Evolutionary conservation across 1,140 invertebrate species (phyloP).

Genomic region (Drosophila cardini): DNA sequence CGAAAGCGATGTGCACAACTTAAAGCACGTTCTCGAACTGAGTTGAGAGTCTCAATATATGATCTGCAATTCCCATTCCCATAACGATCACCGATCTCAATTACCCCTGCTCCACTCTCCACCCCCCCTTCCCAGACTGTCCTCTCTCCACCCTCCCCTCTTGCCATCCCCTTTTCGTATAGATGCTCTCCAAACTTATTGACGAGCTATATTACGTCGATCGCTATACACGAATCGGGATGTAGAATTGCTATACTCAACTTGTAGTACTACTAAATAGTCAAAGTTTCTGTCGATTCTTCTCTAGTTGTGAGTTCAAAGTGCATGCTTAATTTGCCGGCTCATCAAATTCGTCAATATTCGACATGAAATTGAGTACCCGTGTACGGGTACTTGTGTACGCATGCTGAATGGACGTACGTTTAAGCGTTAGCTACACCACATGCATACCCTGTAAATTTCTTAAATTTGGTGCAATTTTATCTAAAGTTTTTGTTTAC

Average conservation of each 20-base stretch:
- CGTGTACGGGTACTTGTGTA: conserved; percentile 5
- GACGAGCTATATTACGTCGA: background rate
- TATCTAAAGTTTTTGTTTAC: too few relatives aligned
- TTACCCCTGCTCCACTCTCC: background rate
- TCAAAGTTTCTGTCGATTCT: conserved; percentile 1
- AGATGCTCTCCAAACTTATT: conserved; percentile 50
- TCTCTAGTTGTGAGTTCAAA: conserved; percentile 62
- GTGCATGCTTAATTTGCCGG: conserved; percentile 67
- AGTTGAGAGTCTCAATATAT: conserved; percentile 37
- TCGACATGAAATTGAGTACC: conserved; percentile 49
- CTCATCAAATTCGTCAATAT: conserved; percentile 60
- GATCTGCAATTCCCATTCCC: conserved; percentile 50
- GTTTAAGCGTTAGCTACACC: background rate
- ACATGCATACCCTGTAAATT: background rate
- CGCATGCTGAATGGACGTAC: background rate
- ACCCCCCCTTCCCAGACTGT: too few relatives aligned
- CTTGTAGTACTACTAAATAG: background rate
- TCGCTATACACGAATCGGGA: background rate
- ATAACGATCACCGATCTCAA: background rate
- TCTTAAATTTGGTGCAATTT: background rate
- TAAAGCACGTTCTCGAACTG: conserved; percentile 70
- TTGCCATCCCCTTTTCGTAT: conserved; percentile 21
- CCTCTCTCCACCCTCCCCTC: conserved; percentile 22
- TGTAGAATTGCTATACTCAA: background rate
- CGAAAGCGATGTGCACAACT: conserved; percentile 59